A percentile compares a stretch with the other conserved stretches of the same genome.
These are phyloP conservation scores for Cinclus cinclus DNA, from an alignment of 2,113 vertebrate species.

Conservation along the genomic window DNA sequence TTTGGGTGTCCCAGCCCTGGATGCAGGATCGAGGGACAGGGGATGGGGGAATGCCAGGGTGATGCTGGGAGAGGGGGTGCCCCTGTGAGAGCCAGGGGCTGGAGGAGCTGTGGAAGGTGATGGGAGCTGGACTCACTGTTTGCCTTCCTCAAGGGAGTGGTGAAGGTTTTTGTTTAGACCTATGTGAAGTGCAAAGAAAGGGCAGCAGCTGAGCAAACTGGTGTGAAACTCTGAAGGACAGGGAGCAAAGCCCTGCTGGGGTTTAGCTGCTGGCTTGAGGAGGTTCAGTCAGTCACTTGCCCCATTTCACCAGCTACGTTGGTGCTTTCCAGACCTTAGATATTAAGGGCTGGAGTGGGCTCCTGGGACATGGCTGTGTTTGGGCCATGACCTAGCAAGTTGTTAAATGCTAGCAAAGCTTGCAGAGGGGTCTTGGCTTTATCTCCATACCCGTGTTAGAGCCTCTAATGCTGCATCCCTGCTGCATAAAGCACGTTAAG, in stretches of 20 bases:
- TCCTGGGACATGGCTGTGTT: background rate
- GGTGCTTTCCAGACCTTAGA: background rate
- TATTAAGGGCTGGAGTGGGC: background rate
- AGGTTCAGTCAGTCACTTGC: rapidly evolving
- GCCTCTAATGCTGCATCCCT: rapidly evolving
- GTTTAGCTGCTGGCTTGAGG: background rate
- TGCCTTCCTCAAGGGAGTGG: slow-evolving; percentile 36
- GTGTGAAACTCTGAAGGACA: background rate
- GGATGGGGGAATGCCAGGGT: background rate
- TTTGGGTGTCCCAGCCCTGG: background rate
- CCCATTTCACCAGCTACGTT: background rate
- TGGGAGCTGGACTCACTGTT: background rate
- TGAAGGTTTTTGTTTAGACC: slow-evolving; percentile 33
- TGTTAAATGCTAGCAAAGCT: background rate
- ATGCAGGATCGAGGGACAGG: background rate
- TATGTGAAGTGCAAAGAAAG: slow-evolving; percentile 28
- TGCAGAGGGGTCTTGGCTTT: background rate
- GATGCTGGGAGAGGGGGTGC: background rate
- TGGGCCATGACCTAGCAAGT: background rate
- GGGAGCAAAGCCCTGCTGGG: background rate
- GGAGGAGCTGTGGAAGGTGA: background rate
- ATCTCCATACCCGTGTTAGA: rapidly evolving
- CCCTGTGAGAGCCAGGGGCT: rapidly evolving
- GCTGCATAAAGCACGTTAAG: background rate
- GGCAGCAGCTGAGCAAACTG: slow-evolving; percentile 59